Conservation (phyloP, 2,797 vertebrate genomes). For the Myotis daubentonii region DNA sequence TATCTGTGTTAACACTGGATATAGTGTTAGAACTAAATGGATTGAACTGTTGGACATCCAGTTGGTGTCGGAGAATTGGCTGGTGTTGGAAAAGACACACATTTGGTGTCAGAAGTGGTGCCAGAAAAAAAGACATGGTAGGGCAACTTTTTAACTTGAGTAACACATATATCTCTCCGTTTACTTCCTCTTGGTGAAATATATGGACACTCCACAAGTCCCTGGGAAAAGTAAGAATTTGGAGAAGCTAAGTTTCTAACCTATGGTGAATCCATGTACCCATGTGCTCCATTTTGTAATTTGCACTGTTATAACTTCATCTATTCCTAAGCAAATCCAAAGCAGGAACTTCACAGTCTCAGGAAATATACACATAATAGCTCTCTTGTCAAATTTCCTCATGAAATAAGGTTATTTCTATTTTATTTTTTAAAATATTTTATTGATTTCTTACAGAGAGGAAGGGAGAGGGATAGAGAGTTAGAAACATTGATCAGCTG, state of each 20-base stretch:
- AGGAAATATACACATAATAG: not conserved
- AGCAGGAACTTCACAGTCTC: not conserved
- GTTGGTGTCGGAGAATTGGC: not conserved
- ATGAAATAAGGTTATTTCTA: constrained; percentile 8
- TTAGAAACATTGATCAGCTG: too few species aligned
- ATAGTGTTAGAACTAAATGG: not conserved
- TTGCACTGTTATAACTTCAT: not conserved
- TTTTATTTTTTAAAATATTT: too few species aligned
- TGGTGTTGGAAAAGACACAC: not conserved
- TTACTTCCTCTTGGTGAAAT: not conserved
- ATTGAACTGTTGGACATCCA: not conserved
- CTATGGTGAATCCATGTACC: not conserved
- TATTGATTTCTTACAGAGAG: too few species aligned
- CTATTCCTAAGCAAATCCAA: not conserved
- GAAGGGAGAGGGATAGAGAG: too few species aligned
- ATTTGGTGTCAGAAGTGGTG: not conserved
- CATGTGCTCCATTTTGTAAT: not conserved
- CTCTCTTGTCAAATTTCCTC: not conserved
- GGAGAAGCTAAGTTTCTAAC: not conserved
- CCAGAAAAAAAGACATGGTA: not conserved
- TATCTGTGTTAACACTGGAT: not conserved
- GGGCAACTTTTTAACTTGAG: not conserved
- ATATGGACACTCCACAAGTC: not conserved
- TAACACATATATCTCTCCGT: not conserved
- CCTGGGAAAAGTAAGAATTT: not conserved